Evolutionary conservation across 2,113 vertebrate genomes (phyloP), one percentile per base, ranked within the genome.

Genomic region (Macquaria ambigua): DNA sequence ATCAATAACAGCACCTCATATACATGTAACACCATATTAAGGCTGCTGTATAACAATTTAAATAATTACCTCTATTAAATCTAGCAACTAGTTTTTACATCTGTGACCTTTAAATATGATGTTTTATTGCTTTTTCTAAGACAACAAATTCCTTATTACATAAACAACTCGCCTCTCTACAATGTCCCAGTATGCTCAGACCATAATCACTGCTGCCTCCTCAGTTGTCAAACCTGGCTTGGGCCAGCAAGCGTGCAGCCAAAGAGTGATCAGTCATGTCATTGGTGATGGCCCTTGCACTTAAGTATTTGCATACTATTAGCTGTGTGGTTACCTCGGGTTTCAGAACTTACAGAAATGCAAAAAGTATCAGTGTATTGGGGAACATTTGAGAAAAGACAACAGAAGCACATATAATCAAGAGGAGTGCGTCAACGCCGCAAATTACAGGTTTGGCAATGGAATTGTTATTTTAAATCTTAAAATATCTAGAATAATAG

Each of bases 271-370:
- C 67, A 46, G 31, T 77, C 46, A 62, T 10, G 31, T 52, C 23
- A 43, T 3, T 14, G 41, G 50, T 41, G 41, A 55, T 50, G 43
- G 46, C 28, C 59, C 77, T 8, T 56, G 23, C 34, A 31, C 6
- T 12, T 14, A 16, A n/a, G 12, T 61, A 75, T 90, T 79, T 87
- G 88, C 77, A 82, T 84, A 43, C 5, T 34, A 15, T 81, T 71
- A 16, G 20, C 55, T 37, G 15, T 34, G 62, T 46, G 25, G 28
- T 31, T 34, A 46, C 16, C n/a, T 41, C 15, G 2, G 15, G 34
- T 21, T 64, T 70, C 4, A 56, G 14, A 31, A 50, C 18, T 16
- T 41, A 34, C 34, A 10, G 20, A 71, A 61, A 75, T 41, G 41
- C 48, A 62, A 63, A 74, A 25, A 31, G 56, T 58, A 16, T 82